phyloP scores from a whole-genome alignment of 1,140 invertebrate species.

The Maconellicoccus hirsutus region DNA sequence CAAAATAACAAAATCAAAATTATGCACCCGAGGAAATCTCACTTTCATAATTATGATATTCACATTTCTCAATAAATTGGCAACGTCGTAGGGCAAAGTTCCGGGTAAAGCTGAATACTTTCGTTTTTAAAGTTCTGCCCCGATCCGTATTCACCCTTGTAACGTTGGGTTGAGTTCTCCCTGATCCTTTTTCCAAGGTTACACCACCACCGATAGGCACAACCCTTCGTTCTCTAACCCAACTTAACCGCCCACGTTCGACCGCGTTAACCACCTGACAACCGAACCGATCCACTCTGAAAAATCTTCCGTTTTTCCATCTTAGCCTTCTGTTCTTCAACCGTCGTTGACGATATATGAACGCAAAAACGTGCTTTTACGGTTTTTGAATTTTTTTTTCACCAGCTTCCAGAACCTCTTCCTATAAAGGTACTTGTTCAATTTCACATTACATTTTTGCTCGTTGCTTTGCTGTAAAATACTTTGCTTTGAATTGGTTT shows the following conservation, averaged over 20 bases:
- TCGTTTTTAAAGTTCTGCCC: neutral
- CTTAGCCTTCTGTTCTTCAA: neutral
- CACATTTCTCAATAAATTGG: neutral
- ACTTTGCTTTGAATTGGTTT: no score
- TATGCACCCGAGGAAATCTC: no score
- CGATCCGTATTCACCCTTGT: neutral
- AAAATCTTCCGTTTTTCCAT: conserved; percentile 9
- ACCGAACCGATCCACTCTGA: neutral
- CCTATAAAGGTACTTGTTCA: no score
- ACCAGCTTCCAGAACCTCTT: no score
- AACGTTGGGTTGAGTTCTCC: neutral
- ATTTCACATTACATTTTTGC: no score
- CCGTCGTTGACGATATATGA: neutral
- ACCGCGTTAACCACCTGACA: conserved; percentile 6
- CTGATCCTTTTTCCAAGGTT: conserved; percentile 7
- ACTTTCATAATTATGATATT: no score
- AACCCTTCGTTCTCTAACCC: conserved; percentile 2
- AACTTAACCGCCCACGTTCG: neutral
- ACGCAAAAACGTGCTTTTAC: neutral
- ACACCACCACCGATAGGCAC: neutral
- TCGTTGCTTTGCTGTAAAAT: no score
- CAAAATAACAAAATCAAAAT: no score
- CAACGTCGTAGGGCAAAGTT: neutral
- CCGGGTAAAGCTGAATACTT: conserved; percentile 1
- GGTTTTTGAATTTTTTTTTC: neutral